Evolutionary conservation across 2,797 vertebrate genomes (phyloP), one percentile per base, ranked within the genome.

Genomic region (Steatocranus sp.): DNA sequence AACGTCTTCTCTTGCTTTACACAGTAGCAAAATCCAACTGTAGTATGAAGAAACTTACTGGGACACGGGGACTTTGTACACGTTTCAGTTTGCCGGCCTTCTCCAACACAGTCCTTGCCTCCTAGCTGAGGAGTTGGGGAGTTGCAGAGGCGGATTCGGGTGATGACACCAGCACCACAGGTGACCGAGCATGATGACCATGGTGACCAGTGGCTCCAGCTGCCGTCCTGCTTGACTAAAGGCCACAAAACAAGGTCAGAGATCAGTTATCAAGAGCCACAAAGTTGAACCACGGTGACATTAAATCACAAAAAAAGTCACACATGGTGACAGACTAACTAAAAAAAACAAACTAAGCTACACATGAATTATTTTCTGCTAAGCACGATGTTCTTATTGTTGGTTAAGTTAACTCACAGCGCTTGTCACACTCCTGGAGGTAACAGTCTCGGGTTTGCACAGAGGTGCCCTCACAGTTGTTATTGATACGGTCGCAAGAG

Each of bases 171-270:
- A 3, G 86, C 93, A 12, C 98, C 98, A 43, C 99, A 99, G 23
- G 97, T 98, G 89, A 98, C 98, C 0, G 99, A 99, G 91, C 99
- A 99, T 0, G 98, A 98, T 0, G 99, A 99, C 99, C 99, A 99
- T 0, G 99, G 99, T 2, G 99, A 99, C 99, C 99, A 99, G 78
- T 99, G 97, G 93, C 99, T 99, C 99, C 99, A 99, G 90, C 95
- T 97, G 61, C 99, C 99, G 79, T 99, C 98, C 94, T 99, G 99
- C 94, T 98, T 99, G 96, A 99, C 99, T 86, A 63, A 91, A 74
- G 87, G 25, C 80, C 0, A 32, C 38, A 84, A 83, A 76, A 73
- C 83, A 73, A 82, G 83, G 85, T 89, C 83, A 88, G 46, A 85
- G 81, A 81, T 91, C 83, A 90, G n/a, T 61, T 43, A 70, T 80